A percentile compares a stretch with the other conserved stretches of the same genome.
Conservation (phyloP, 2,797 vertebrate species). For the Peromyscus nudipes region DNA sequence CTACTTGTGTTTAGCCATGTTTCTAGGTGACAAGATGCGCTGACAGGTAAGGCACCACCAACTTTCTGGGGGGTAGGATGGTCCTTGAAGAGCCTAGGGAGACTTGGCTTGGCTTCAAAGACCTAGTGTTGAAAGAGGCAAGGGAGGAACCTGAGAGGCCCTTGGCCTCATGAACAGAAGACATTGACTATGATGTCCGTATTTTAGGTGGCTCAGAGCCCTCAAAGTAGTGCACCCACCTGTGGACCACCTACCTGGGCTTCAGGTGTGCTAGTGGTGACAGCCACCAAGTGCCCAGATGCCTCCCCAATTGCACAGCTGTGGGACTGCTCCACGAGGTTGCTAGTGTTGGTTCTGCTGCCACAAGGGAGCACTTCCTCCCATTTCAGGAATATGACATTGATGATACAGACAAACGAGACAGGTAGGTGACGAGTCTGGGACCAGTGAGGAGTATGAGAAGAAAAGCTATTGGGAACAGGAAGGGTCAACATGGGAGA, state of each 20-base stretch:
- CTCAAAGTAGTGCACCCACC: neutral
- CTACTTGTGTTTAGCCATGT: neutral
- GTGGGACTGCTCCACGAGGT: neutral
- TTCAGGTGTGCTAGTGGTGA: neutral
- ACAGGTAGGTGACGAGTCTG: neutral
- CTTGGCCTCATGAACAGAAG: neutral
- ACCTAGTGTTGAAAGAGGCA: neutral
- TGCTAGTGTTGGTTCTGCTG: neutral
- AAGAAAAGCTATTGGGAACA: neutral
- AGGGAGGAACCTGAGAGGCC: neutral
- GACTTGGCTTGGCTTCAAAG: neutral
- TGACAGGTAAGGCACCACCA: neutral
- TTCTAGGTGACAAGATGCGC: neutral
- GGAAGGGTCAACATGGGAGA: neutral
- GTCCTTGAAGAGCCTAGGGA: neutral
- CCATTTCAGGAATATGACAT: neutral
- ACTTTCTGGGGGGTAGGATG: neutral
- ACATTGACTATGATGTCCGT: neutral
- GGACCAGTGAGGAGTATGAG: neutral
- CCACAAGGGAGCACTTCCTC: neutral
- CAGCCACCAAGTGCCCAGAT: neutral
- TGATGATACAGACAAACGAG: neutral
- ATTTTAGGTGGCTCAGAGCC: neutral
- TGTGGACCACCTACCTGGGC: neutral
- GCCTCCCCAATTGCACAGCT: neutral